phyloP scores from a whole-genome alignment of 37 sponge, comb jelly and placozoan genomes.

The Crambe crambe region DNA sequence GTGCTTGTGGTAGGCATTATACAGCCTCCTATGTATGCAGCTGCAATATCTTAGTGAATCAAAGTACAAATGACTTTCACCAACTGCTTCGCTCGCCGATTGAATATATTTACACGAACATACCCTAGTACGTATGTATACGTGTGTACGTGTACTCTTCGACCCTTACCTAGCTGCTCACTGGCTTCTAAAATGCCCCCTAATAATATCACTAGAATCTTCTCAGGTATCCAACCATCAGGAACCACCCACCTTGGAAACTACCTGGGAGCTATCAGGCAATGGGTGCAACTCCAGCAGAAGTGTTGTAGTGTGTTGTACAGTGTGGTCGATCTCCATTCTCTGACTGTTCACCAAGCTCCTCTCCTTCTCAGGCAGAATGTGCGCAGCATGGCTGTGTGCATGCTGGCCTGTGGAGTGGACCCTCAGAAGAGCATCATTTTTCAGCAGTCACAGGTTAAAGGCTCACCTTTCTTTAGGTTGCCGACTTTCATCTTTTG shows the following conservation, averaged over 20 bases:
- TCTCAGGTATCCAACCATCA: constrained; percentile 95
- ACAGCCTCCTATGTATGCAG: too few relatives aligned
- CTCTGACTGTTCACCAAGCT: constrained; percentile 74
- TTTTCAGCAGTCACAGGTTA: constrained; percentile 83
- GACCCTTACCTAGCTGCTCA: too few relatives aligned
- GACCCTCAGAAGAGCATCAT: constrained; percentile 81
- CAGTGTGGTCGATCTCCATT: constrained; percentile 87
- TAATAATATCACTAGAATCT: constrained; percentile 46
- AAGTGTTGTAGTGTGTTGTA: constrained; percentile 57
- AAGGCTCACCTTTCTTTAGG: neutral
- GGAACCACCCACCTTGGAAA: constrained; percentile 86
- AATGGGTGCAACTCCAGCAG: constrained; percentile 78
- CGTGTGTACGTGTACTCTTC: too few relatives aligned
- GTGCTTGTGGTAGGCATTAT: too few relatives aligned
- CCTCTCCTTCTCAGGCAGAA: constrained; percentile 53
- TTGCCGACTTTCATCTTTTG: neutral
- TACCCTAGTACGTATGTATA: too few relatives aligned
- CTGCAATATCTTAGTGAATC: too few relatives aligned
- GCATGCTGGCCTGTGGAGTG: constrained; percentile 88
- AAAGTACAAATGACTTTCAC: too few relatives aligned
- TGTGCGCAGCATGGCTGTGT: constrained; percentile 41
- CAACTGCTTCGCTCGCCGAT: too few relatives aligned
- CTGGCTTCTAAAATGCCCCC: too few relatives aligned
- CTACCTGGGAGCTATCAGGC: constrained; percentile 87
- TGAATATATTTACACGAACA: too few relatives aligned